Conservation (phyloP, 1,140 invertebrate species). For the Parapsyche elsis region DNA sequence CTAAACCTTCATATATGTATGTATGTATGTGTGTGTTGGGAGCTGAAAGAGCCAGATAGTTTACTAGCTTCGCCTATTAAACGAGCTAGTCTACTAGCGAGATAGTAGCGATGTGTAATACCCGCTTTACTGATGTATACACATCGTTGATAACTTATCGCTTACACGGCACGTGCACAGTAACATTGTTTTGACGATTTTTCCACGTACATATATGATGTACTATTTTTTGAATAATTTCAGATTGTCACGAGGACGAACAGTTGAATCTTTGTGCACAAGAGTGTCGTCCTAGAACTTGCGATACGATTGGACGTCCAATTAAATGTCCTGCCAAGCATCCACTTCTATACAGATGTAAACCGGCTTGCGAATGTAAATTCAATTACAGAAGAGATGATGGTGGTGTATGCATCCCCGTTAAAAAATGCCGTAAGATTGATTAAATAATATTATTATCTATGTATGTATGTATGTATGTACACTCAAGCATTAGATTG, state of each 20-base stretch:
- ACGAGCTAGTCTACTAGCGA: too few relatives aligned
- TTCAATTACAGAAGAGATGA: slow-evolving; percentile 11
- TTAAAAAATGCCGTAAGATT: slow-evolving; percentile 8
- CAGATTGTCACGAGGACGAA: background rate
- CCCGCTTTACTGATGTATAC: too few relatives aligned
- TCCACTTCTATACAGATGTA: background rate
- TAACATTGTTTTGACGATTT: too few relatives aligned
- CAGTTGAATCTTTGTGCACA: background rate
- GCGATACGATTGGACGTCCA: background rate
- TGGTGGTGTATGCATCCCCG: background rate
- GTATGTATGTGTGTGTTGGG: too few relatives aligned
- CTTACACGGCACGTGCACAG: too few relatives aligned
- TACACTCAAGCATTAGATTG: background rate
- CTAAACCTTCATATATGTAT: too few relatives aligned
- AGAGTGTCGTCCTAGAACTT: background rate
- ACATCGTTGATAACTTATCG: too few relatives aligned
- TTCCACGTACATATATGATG: too few relatives aligned
- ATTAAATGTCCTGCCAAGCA: slow-evolving; percentile 2
- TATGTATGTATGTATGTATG: background rate
- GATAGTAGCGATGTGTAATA: too few relatives aligned
- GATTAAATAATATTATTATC: too few relatives aligned
- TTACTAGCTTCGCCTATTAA: too few relatives aligned
- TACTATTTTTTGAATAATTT: background rate
- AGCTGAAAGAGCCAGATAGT: too few relatives aligned
- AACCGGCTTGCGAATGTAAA: slow-evolving; percentile 24